Evolutionary conservation across 2,113 vertebrate species (phyloP), one percentile per base, ranked within the genome.

Genomic region (Phyllostomus discolor): DNA sequence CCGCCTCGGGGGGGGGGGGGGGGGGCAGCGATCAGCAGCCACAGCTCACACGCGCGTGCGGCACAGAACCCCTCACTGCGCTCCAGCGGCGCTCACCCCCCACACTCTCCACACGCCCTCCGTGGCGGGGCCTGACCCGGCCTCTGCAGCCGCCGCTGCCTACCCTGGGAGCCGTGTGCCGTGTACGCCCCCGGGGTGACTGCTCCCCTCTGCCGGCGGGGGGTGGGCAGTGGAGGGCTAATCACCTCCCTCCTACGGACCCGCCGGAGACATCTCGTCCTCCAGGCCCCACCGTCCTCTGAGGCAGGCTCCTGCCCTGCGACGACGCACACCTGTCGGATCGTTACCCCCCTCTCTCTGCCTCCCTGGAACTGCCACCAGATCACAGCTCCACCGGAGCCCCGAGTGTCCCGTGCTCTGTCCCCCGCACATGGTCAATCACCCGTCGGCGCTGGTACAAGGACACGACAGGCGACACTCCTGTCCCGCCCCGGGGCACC

Each of bases 111-210:
- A 4, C 0, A 17, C 0, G 20, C 52, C 78, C 50, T 81, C 73
- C 22, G 2, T 26, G 31, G n/a, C 0, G 7, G 7, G 11, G 35
- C 20, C 3, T 8, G 22, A 16, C 33, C 12, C 16, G 57, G 35
- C 52, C 38, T 72, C 48, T 6, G 26, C 82, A 46, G 73, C 41
- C 72, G n/a, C 26, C 3, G 3, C 20, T 69, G 26, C 24, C 64
- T 12, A 2, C 4, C 1, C 33, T 1, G n/a, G 4, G 6, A 16
- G 4, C 7, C 35, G 11, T 0, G 26, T 2, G 54, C 38, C 10
- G 28, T 10, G 14, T 14, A 48, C 0, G 1, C 7, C 24, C 46
- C 7, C 10, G 7, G 35, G 43, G 7, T n/a, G 28, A 17, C 22
- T 46, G 72, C 43, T 31, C 11, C 10, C 43, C 4, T 24, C 9